Percentiles rank a stretch among this genome's conserved stretches.
These are phyloP conservation scores for Hyphantria cunea DNA, from an alignment of 1,140 invertebrate genomes.

Conservation along the genomic window DNA sequence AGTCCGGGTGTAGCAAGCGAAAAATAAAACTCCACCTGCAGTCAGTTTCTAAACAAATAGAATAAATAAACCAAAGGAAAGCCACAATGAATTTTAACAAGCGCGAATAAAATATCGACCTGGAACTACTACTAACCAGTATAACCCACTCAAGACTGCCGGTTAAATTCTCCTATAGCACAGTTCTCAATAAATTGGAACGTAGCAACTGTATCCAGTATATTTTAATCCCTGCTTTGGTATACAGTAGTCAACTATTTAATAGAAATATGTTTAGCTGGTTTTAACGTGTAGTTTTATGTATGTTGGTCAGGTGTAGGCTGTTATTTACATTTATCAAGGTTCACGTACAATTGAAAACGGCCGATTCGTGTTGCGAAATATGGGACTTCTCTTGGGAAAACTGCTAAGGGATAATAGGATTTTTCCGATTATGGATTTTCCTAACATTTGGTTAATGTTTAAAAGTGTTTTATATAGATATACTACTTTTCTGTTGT, in stretches of 20 bases:
- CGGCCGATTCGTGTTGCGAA: conserved; percentile 60
- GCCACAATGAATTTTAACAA: conserved; percentile 68
- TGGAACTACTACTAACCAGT: conserved; percentile 36
- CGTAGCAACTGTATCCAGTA: conserved; percentile 26
- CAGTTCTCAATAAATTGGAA: conserved; percentile 17
- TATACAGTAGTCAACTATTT: background rate
- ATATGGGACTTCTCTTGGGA: conserved; percentile 66
- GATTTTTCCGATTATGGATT: conserved; percentile 9
- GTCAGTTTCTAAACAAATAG: conserved; percentile 40
- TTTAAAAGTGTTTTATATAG: too few species aligned
- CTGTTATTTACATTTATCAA: conserved; percentile 55
- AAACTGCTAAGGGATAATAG: conserved; percentile 35
- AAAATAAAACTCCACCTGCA: background rate
- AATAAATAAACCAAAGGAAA: conserved; percentile 54
- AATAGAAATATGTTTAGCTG: background rate
- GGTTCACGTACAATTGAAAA: conserved; percentile 66
- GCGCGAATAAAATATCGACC: conserved; percentile 72
- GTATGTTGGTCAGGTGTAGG: conserved; percentile 36
- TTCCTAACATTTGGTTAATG: background rate
- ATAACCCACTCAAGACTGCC: background rate
- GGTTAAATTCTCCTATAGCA: background rate
- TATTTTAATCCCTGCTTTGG: conserved; percentile 25
- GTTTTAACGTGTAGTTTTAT: conserved; percentile 2
- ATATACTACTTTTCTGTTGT: too few species aligned
- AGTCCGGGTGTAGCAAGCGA: background rate